Percentiles rank a stretch among this genome's conserved stretches.
These are phyloP conservation scores for Drosophila neotestacea DNA, from an alignment of 2,888 invertebrate species.

Conservation along the genomic window DNA sequence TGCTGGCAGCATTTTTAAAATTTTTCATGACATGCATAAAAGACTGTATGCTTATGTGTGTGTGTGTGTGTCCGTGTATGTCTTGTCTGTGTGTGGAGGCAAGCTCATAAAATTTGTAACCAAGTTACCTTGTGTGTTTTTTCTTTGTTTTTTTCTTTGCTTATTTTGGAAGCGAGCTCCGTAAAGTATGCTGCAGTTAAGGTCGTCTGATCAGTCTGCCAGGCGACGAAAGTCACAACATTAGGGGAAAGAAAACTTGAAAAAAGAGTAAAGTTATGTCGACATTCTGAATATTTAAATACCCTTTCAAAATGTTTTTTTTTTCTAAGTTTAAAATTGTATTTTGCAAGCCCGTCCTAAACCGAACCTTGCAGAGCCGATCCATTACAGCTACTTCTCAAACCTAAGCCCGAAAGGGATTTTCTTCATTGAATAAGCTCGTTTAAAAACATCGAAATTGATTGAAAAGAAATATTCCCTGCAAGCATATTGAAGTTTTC, in stretches of 20 bases:
- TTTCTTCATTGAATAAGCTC: too few species aligned
- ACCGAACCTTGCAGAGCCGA: too few species aligned
- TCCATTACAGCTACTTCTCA: too few species aligned
- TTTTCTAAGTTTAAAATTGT: too few species aligned
- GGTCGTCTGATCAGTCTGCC: conserved; percentile 8
- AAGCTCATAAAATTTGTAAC: conserved; percentile 36
- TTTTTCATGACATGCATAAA: conserved; percentile 50
- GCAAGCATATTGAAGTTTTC: too few species aligned
- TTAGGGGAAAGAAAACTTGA: neutral
- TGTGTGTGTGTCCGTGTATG: conserved; percentile 7
- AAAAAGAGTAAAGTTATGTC: neutral
- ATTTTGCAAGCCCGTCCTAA: too few species aligned
- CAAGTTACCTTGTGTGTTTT: conserved; percentile 27
- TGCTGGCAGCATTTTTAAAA: conserved; percentile 47
- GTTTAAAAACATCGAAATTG: too few species aligned
- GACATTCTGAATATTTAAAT: neutral
- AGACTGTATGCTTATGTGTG: conserved; percentile 10
- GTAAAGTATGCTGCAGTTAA: conserved; percentile 32
- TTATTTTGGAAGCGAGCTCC: conserved; percentile 3
- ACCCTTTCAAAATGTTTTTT: too few species aligned
- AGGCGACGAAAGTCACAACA: conserved; percentile 5
- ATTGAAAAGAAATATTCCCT: too few species aligned
- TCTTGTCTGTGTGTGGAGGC: conserved; percentile 2
- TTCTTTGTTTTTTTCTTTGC: neutral
- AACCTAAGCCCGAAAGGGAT: too few species aligned